Base-by-base conservation (phyloP, 2,113 vertebrate genomes). In the Rhinolophus ferrumequinum region DNA sequence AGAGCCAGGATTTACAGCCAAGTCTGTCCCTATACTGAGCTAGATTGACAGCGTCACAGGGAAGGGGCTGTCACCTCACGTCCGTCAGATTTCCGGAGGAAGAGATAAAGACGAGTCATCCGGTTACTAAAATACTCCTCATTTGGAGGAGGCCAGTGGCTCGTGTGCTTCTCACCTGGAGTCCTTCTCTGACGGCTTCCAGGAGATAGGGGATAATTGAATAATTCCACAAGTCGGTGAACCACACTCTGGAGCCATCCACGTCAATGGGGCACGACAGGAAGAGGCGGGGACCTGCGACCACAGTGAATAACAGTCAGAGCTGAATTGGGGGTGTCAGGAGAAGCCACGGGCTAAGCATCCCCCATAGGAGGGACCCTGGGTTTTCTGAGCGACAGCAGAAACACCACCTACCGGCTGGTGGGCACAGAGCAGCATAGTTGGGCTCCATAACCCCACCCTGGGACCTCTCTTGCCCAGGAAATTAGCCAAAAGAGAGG, bases 161-260 rank as follows among this genome's bases (percentile, higher is more conserved):
- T 5, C 8, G 54, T 2, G 69, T 30, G 44, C 9, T 56, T 38
- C 98, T 99, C 79, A 99, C 99, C 99, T 99, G 99, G n/a, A 99
- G 98, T 56, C 99, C 99, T 98, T 99, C 99, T 96, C 99, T 98
- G 54, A 99, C 99, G 0, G 99, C 99, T 98, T 99, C 99, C 98
- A 99, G 98, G 97, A 99, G 99, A 96, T 99, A 99, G 0, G 99
- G 99, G 97, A 99, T 99, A 96, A 99, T 99, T 66, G 99, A 99
- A 98, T 99, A 99, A 98, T 99, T 99, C 99, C 99, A 99, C 95
- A 99, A 98, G 96, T 99, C 99, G 0, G 99, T 99, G 98, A 99
- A 99, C 99, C 99, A 99, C 97, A 99, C 99, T 95, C 99, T 98
- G 28, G 99, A 99, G 60, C 99, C 99, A 56, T 99, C 99, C 92